phyloP scores from a whole-genome alignment of 2,888 invertebrate genomes.

The Lepidocyrtoides sp. region DNA sequence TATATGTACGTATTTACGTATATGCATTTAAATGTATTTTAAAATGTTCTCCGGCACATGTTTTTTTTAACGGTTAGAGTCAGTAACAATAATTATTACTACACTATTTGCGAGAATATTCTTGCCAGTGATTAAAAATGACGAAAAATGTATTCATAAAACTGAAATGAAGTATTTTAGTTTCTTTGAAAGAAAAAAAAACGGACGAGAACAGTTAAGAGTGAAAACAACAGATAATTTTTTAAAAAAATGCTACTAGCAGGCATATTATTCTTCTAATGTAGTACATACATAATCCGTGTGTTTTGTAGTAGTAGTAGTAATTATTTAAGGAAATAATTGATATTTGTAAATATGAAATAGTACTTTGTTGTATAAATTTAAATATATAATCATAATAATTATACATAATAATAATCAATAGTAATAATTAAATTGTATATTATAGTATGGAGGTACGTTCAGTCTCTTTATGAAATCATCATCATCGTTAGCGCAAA shows the following conservation, averaged over 20 bases:
- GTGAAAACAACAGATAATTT: too few relatives aligned
- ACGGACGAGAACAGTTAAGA: too few relatives aligned
- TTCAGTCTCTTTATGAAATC: slow-evolving; percentile 80
- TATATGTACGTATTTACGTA: too few relatives aligned
- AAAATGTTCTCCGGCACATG: slow-evolving; percentile 17
- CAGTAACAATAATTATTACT: neutral
- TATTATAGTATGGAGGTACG: slow-evolving; percentile 78
- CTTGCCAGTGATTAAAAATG: neutral
- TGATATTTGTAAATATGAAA: slow-evolving; percentile 47
- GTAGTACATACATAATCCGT: neutral
- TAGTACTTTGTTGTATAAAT: slow-evolving; percentile 24
- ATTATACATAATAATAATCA: slow-evolving; percentile 38
- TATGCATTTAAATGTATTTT: neutral
- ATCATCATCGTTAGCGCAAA: slow-evolving; percentile 64
- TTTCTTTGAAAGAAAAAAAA: too few relatives aligned
- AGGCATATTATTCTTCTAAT: too few relatives aligned
- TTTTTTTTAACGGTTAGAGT: neutral
- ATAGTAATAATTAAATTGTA: slow-evolving; percentile 56
- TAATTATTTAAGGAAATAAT: slow-evolving; percentile 25
- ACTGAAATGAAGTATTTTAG: too few relatives aligned
- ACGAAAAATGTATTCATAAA: neutral
- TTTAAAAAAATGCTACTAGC: too few relatives aligned
- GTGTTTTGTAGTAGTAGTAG: neutral
- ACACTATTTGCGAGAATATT: neutral
- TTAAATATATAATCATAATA: too few relatives aligned